Conservation (phyloP, 2,113 vertebrate species). For the Rynchops niger region DNA sequence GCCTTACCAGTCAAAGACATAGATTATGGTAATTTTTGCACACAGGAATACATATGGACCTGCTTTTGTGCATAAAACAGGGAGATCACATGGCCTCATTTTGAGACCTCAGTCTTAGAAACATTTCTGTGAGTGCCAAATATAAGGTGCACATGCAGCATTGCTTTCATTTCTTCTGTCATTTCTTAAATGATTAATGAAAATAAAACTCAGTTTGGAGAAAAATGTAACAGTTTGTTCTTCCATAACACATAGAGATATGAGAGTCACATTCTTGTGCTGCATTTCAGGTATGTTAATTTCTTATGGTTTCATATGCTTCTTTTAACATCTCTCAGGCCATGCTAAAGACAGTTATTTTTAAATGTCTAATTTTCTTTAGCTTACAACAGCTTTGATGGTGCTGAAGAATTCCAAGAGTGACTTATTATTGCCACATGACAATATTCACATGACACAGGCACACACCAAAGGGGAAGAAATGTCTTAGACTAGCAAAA, state of each 20-base stretch:
- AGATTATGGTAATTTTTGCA: background rate
- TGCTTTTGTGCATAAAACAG: background rate
- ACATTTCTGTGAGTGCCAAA: background rate
- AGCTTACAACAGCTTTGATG: background rate
- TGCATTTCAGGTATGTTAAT: background rate
- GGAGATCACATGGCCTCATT: background rate
- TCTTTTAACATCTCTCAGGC: background rate
- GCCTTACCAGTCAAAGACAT: background rate
- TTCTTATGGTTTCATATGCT: background rate
- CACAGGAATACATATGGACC: background rate
- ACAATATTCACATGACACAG: background rate
- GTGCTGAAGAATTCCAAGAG: background rate
- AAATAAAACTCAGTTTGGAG: background rate
- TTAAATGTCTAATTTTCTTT: background rate
- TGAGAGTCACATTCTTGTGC: background rate
- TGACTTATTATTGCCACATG: background rate
- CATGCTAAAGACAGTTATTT: background rate
- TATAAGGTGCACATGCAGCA: background rate
- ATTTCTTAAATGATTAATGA: background rate
- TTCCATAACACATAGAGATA: background rate
- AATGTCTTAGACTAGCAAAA: background rate
- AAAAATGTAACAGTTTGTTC: background rate
- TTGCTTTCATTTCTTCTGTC: background rate
- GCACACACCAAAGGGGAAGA: background rate
- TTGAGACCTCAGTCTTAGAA: background rate